Evolutionary conservation across 2,888 invertebrate genomes (phyloP).

Genomic region (Diaphora mendica): DNA sequence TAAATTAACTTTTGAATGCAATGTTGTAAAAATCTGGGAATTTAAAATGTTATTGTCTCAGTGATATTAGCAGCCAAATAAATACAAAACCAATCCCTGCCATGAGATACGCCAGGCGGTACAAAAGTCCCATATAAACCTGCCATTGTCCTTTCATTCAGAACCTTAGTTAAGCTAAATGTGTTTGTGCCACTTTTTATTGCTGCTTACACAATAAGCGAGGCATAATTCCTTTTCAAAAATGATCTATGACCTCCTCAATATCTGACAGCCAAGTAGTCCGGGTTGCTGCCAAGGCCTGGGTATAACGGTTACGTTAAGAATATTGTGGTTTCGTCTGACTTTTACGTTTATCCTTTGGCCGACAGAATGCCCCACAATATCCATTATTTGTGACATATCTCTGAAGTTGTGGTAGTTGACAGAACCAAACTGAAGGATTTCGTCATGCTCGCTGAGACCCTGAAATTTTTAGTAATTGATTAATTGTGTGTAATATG

Average conservation of each 20-base stretch:
- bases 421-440: conserved; percentile 92
- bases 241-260: conserved; percentile 47
- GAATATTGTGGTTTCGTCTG: conserved; percentile 71
- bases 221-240: background rate
- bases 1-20: too few species aligned
- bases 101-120: too few species aligned
- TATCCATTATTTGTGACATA: conserved; percentile 88
- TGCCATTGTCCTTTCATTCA: too few species aligned
- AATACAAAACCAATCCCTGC: too few species aligned
- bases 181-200: background rate
- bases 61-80: too few species aligned
- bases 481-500: background rate
- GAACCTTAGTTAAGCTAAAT: background rate
- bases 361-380: conserved; percentile 89
- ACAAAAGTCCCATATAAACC: too few species aligned
- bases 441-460: conserved; percentile 88
- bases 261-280: conserved; percentile 87
- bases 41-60: too few species aligned
- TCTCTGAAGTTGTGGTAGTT: conserved; percentile 90
- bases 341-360: conserved; percentile 85
- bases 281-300: conserved; percentile 92
- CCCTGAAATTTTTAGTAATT: conserved; percentile 84
- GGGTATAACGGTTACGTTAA: conserved; percentile 89
- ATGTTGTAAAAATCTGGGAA: too few species aligned
- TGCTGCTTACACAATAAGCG: background rate